Base-by-base conservation (phyloP, 2,888 invertebrate genomes). In the Odontothrips loti region DNA sequence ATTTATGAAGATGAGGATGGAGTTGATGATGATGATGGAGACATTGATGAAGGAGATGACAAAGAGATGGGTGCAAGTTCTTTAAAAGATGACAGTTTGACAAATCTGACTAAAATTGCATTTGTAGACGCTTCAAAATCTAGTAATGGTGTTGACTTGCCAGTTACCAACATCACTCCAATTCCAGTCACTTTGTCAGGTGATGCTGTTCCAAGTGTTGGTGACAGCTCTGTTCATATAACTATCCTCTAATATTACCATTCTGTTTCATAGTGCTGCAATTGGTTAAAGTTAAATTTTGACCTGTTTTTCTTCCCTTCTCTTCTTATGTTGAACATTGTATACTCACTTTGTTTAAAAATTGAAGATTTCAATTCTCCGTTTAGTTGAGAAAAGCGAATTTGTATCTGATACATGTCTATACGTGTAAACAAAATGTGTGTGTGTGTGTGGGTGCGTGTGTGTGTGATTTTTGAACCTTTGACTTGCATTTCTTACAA, bases 1-100 rank as follows among this genome's bases (percentile, higher is more conserved):
- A 75, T 75, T 27, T 75, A 75, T 75, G 68, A 75, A 75, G 68
- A 75, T 75, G 68, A 75, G 23, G 68, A 75, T 75, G 68, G 68
- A 15, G 58, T 20, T 15, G 20, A 58, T 58, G 58, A 58, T 58
- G 58, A 58, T 75, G 68, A 75, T 12, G 68, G 23, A 27, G 68
- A 75, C n/a, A 75, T 23, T n/a, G 68, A 23, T 1, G 68, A 75
- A 27, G 23, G 12, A 75, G 68, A 27, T 23, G 68, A 75, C 2
- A 27, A 23, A 75, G 68, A 27, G 12, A 75, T 27, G 12, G 11
- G 23, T 27, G 12, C 23, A 10, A 75, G 27, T 27, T 27, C 68
- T 75, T 17, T 58, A 17, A 58, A 8, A 58, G 34, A 43, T 4
- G 34, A 43, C 34, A 43, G 34, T 43, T 6, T 43, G 6, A 58